Evolutionary conservation across 2,797 vertebrate genomes (phyloP).

Genomic region (Hydrolagus colliei): DNA sequence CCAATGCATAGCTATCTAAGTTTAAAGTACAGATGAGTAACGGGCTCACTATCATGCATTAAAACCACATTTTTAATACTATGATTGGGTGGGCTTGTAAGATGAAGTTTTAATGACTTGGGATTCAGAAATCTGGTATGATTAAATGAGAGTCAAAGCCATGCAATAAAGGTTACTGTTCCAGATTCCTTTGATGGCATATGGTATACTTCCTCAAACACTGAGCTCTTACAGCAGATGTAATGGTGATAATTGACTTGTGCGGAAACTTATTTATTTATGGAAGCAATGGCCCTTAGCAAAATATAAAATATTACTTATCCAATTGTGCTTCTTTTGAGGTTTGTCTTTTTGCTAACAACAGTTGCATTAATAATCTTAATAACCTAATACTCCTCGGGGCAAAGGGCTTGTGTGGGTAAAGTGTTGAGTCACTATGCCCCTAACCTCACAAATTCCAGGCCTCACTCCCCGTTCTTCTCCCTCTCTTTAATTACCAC

Average conservation of each 20-base stretch:
- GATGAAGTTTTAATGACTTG: neutral
- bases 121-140: conserved; percentile 1
- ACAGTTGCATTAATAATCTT: too few relatives aligned
- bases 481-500: too few relatives aligned
- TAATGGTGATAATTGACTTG: neutral
- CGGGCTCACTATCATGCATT: neutral
- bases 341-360: too few relatives aligned
- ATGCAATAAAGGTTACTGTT: neutral
- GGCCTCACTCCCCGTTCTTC: too few relatives aligned
- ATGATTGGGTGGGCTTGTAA: neutral
- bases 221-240: neutral
- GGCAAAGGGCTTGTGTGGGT: too few relatives aligned
- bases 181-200: neutral
- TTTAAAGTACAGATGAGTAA: neutral
- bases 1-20: neutral
- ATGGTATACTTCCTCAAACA: neutral
- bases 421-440: too few relatives aligned
- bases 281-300: neutral
- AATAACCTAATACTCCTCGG: too few relatives aligned
- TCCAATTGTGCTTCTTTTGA: neutral
- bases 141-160: conserved; percentile 2
- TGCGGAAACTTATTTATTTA: neutral
- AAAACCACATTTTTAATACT: neutral
- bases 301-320: neutral
- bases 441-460: too few relatives aligned